Percentiles rank a stretch among this genome's conserved stretches.
phyloP scores from a whole-genome alignment of 2,888 invertebrate genomes.

The Drepana falcataria region DNA sequence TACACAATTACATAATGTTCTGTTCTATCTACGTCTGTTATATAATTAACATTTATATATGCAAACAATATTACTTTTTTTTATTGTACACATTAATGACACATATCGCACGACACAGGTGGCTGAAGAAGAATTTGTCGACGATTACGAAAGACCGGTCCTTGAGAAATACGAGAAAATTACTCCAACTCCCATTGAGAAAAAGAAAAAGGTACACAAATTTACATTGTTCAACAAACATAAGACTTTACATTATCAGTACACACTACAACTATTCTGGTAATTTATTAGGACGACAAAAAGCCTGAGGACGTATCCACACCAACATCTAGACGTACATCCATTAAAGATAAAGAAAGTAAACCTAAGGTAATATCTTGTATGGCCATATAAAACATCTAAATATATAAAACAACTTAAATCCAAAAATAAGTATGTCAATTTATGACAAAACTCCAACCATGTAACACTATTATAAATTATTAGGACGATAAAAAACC shows the following conservation, averaged over 20 bases:
- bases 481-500: constrained; percentile 24
- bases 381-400: not conserved
- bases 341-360: constrained; percentile 62
- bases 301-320: constrained; percentile 34
- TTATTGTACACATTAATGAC: constrained; percentile 14
- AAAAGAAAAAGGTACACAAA: constrained; percentile 72
- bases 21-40: too few species aligned
- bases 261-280: constrained; percentile 5
- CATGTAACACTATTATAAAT: not conserved
- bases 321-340: constrained; percentile 59
- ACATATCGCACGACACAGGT: constrained; percentile 52
- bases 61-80: constrained; percentile 1
- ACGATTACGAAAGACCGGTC: constrained; percentile 87
- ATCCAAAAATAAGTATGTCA: not conserved
- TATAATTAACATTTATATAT: too few species aligned
- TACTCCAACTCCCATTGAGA: constrained; percentile 68
- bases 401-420: not conserved
- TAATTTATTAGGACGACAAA: constrained; percentile 28
- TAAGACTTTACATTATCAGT: constrained; percentile 8
- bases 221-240: constrained; percentile 9
- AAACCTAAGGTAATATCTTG: constrained; percentile 54
- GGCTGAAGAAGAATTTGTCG: constrained; percentile 69
- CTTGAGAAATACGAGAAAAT: constrained; percentile 84
- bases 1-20: too few species aligned
- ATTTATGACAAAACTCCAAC: not conserved